Evolutionary conservation across 23 tunicate species (phyloP).

Genomic region (Clavelina lepadiformis): DNA sequence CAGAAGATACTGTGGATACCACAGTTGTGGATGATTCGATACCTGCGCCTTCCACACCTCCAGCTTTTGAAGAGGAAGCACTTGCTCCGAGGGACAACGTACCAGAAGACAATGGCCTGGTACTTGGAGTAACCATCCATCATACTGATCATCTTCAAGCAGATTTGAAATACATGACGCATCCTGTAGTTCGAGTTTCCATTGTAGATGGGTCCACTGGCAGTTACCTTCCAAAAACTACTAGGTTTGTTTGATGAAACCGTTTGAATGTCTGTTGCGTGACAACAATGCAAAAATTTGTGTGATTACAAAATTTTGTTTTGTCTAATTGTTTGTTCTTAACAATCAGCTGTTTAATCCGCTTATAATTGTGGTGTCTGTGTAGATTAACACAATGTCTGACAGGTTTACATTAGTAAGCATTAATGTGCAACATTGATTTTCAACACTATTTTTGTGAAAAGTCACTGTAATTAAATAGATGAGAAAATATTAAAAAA

Average conservation of each 20-base stretch:
- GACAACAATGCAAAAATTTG: no score
- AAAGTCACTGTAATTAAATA: no score
- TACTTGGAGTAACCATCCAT: conserved; percentile 68
- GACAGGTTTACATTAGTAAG: no score
- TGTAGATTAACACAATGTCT: no score
- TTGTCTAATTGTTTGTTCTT: no score
- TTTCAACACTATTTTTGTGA: no score
- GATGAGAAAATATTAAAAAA: no score
- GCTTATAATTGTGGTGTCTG: no score
- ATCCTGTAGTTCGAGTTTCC: conserved; percentile 85
- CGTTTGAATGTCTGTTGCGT: no score
- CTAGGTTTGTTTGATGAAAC: conserved; percentile 32
- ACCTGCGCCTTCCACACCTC: neutral
- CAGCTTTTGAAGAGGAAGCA: neutral
- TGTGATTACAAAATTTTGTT: no score
- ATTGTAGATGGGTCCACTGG: conserved; percentile 73
- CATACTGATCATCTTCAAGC: conserved; percentile 74
- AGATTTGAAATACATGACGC: conserved; percentile 63
- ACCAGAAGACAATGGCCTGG: conserved; percentile 44
- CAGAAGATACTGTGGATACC: neutral
- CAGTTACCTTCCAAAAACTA: conserved; percentile 34
- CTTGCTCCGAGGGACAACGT: conserved; percentile 1
- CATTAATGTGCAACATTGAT: no score
- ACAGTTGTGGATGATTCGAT: neutral
- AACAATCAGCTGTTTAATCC: no score